These are phyloP conservation scores for Drosophila cognata DNA, from an alignment of 2,888 invertebrate genomes.

Conservation along the genomic window DNA sequence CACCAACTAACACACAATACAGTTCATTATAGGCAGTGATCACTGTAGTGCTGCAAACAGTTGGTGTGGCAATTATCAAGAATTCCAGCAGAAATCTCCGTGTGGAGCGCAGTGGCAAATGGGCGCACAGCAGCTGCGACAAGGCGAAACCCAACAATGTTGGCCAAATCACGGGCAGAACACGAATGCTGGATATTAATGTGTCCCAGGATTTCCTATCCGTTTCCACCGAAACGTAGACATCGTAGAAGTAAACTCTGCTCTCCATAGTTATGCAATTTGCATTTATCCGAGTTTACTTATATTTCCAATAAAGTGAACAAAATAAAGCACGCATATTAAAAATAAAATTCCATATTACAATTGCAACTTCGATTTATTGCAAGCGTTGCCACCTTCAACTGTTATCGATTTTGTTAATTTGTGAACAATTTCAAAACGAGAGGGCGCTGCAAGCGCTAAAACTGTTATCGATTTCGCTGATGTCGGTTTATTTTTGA, in stretches of 20 bases:
- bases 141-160: slow-evolving; percentile 64
- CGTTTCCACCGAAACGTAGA: slow-evolving; percentile 1
- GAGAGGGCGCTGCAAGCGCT: background rate
- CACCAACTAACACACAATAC: slow-evolving; percentile 17
- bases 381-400: slow-evolving; percentile 2
- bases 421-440: too few relatives aligned
- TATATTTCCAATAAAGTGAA: background rate
- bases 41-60: slow-evolving; percentile 87
- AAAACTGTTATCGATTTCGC: slow-evolving; percentile 1
- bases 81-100: slow-evolving; percentile 86
- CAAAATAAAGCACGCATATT: slow-evolving; percentile 30
- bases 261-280: background rate
- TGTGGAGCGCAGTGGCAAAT: slow-evolving; percentile 38
- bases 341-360: background rate
- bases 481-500: slow-evolving; percentile 14
- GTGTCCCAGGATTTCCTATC: slow-evolving; percentile 58
- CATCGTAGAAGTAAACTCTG: slow-evolving; percentile 24
- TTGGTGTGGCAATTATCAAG: slow-evolving; percentile 86
- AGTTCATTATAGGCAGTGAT: slow-evolving; percentile 80
- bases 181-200: slow-evolving; percentile 49
- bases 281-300: background rate
- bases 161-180: slow-evolving; percentile 65
- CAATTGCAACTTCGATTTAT: background rate
- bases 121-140: slow-evolving; percentile 49
- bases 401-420: background rate